Evolutionary conservation across 2,113 vertebrate genomes (phyloP).

Genomic region (Circaetus cinerascens): DNA sequence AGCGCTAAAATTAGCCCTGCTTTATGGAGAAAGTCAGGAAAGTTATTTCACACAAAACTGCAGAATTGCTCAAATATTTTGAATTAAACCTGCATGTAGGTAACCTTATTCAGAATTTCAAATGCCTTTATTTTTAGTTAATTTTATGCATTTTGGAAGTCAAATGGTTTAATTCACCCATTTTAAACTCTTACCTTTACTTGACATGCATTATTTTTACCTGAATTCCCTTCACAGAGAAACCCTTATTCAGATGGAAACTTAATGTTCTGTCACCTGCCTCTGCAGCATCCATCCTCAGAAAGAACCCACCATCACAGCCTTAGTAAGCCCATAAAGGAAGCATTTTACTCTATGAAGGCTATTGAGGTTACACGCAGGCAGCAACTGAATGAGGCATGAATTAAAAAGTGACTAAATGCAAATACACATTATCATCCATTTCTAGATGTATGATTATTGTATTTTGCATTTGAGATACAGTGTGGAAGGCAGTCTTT

Average conservation of each 20-base stretch:
- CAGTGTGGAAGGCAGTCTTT: neutral
- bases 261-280: neutral
- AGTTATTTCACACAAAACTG: neutral
- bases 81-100: neutral
- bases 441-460: neutral
- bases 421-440: neutral
- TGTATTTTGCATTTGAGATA: neutral
- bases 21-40: neutral
- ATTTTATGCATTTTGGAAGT: neutral
- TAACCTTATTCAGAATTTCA: neutral
- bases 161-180: neutral
- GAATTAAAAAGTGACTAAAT: neutral
- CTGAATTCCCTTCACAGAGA: neutral
- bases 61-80: neutral
- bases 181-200: neutral
- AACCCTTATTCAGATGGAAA: neutral
- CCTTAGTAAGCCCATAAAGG: neutral
- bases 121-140: neutral
- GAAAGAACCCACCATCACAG: neutral
- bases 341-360: neutral
- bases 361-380: fast-evolving
- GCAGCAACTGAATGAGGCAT: neutral
- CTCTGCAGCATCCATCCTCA: neutral
- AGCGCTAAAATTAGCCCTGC: neutral
- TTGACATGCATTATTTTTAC: neutral